These are phyloP conservation scores for Vimba vimba DNA, from an alignment of 2,113 vertebrate genomes.

Conservation along the genomic window DNA sequence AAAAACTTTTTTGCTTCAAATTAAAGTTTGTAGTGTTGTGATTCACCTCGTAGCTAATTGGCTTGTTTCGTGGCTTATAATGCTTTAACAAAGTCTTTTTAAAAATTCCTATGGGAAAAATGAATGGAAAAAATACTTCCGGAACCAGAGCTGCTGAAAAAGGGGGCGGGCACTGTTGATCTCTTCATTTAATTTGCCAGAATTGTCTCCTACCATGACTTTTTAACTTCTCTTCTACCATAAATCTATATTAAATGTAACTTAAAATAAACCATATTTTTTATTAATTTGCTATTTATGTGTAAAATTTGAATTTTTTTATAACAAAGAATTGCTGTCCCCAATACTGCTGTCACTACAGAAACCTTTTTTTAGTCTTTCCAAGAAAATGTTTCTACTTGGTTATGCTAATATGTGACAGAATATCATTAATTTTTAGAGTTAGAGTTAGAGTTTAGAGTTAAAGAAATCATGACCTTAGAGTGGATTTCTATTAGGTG, in stretches of 20 bases:
- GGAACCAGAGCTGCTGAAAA: too few species aligned
- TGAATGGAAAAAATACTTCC: too few species aligned
- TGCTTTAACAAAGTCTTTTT: too few species aligned
- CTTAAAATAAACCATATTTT: too few species aligned
- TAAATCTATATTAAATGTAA: background rate
- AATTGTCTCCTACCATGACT: background rate
- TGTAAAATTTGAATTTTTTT: background rate
- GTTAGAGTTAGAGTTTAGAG: background rate
- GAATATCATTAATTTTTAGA: background rate
- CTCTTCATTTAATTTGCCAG: background rate
- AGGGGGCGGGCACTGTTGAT: too few species aligned
- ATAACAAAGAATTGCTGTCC: background rate
- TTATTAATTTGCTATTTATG: background rate
- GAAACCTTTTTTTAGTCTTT: background rate
- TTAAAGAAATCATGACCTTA: background rate
- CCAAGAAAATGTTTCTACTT: background rate
- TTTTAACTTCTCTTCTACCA: background rate
- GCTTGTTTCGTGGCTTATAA: too few species aligned
- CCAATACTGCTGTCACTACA: background rate
- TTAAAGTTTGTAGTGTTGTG: too few species aligned
- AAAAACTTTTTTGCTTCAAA: too few species aligned
- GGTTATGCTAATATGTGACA: background rate
- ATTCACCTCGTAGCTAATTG: too few species aligned
- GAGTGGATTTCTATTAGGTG: background rate
- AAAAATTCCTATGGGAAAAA: too few species aligned